A percentile compares a stretch with the other conserved stretches of the same genome.
These are phyloP conservation scores for Hydrotaea diabolus DNA, from an alignment of 2,888 invertebrate species.

Conservation along the genomic window DNA sequence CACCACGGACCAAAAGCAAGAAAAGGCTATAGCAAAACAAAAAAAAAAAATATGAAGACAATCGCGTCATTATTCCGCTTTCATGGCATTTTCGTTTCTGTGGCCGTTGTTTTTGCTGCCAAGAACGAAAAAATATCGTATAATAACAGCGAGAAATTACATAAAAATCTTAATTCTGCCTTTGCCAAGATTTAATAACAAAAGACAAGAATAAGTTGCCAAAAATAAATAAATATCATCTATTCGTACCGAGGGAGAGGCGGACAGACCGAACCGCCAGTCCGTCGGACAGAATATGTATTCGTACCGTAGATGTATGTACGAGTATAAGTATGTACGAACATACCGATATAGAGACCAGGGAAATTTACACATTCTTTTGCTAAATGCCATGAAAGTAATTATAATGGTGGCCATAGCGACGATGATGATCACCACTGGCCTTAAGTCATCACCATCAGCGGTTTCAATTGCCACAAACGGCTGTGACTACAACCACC, in stretches of 20 bases:
- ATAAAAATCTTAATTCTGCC: constrained; percentile 32
- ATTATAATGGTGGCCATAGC: constrained; percentile 2
- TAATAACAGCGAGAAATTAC: constrained; percentile 11
- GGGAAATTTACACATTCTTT: constrained; percentile 18
- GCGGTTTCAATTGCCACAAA: too few relatives aligned
- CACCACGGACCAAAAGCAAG: too few relatives aligned
- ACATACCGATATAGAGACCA: not conserved
- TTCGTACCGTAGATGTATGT: too few relatives aligned
- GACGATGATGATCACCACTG: not conserved
- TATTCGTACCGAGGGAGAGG: not conserved
- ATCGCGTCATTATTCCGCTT: not conserved
- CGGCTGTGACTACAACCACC: too few relatives aligned
- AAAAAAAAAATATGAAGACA: not conserved
- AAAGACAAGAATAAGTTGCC: constrained; percentile 33
- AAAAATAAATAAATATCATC: constrained; percentile 21
- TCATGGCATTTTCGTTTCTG: not conserved
- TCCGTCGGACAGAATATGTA: too few relatives aligned
- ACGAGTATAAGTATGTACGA: not conserved
- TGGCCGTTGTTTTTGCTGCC: not conserved
- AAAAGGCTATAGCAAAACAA: too few relatives aligned
- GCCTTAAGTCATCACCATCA: too few relatives aligned
- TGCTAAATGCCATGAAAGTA: constrained; percentile 39
- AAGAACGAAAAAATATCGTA: not conserved
- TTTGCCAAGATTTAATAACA: constrained; percentile 37
- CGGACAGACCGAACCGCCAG: too few relatives aligned